Base-by-base conservation (phyloP, 2,888 invertebrate genomes). In the Pandemis cinnamomeana region DNA sequence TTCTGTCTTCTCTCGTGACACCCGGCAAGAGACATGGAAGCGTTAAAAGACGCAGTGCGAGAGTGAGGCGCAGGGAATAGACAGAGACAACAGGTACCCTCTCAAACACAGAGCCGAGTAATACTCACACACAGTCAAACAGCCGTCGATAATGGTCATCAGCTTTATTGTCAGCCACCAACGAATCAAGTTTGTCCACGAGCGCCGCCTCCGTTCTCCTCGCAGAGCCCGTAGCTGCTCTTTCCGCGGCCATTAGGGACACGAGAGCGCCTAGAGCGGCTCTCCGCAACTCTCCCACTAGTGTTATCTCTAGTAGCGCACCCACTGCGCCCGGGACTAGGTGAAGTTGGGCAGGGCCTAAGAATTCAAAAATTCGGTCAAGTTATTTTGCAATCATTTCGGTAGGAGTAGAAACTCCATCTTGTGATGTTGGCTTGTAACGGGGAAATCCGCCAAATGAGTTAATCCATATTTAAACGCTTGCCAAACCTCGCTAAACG, bases 201-300 rank as follows among this genome's bases (percentile, higher is more conserved):
- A 99, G 92, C 80, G 99, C 98, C 27, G 98, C 98, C 86, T 99
- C 99, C 1, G 99, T 98, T 83, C 98, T 95, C 75, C 97, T 96
- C 80, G 99, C 99, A 79, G 98, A 97, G 0, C 98, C 98, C 0
- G 97, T 96, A 1, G 96, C 96, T 7, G 94, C 93, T 76, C 97
- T 96, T 85, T 99, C 99, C 82, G 98, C 98, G 79, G 98, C 98
- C 97, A 99, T 99, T 95, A 99, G 97, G 81, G 99, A 98, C 82
- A 98, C 99, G 82, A 99, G 97, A 62, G 99, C 98, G 7, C 98
- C 98, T 11, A 99, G 91, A 0, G 98, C 99, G 0, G 98, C 98
- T 80, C 98, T 97, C 0, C 99, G 95, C 7, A 99, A 95, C 83
- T 98, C 98, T 0, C 97, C 97, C 6, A 99, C 98, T 48, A 99